phyloP scores from a whole-genome alignment of 2,888 invertebrate genomes.

The Odiellus spinosus region DNA sequence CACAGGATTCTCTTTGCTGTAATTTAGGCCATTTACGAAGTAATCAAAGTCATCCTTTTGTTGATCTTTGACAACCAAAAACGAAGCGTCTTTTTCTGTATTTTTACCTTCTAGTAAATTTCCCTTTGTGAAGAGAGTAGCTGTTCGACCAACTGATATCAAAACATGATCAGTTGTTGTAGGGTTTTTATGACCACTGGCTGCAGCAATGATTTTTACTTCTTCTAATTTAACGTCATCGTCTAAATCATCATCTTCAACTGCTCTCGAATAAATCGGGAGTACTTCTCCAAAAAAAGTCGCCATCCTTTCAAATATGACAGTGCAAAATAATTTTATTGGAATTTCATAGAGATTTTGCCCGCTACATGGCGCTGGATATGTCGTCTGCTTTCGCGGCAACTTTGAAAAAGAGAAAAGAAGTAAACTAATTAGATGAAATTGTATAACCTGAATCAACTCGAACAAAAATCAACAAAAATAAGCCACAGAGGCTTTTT shows the following conservation, averaged over 20 bases:
- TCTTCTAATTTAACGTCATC: constrained; percentile 14
- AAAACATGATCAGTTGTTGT: neutral
- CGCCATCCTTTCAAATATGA: constrained; percentile 23
- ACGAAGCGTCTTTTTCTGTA: neutral
- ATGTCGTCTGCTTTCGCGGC: too few species aligned
- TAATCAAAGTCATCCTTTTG: neutral
- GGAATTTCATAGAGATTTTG: too few species aligned
- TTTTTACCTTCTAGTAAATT: neutral
- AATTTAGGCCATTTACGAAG: neutral
- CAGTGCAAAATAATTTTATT: too few species aligned
- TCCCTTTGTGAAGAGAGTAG: neutral
- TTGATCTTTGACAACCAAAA: neutral
- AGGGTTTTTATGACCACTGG: neutral
- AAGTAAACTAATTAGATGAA: too few species aligned
- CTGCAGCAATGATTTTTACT: neutral
- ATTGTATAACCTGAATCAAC: too few species aligned
- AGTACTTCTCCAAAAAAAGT: constrained; percentile 30
- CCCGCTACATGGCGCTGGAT: too few species aligned
- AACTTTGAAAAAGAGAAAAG: too few species aligned
- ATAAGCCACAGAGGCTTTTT: too few species aligned
- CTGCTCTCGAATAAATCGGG: constrained; percentile 27
- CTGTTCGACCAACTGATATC: neutral
- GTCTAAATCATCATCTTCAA: constrained; percentile 29
- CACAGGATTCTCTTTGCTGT: neutral
- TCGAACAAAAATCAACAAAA: too few species aligned